Evolutionary conservation across 2,888 invertebrate species (phyloP), one percentile per base, ranked within the genome.

Genomic region (Scaptomyza caliginosa): DNA sequence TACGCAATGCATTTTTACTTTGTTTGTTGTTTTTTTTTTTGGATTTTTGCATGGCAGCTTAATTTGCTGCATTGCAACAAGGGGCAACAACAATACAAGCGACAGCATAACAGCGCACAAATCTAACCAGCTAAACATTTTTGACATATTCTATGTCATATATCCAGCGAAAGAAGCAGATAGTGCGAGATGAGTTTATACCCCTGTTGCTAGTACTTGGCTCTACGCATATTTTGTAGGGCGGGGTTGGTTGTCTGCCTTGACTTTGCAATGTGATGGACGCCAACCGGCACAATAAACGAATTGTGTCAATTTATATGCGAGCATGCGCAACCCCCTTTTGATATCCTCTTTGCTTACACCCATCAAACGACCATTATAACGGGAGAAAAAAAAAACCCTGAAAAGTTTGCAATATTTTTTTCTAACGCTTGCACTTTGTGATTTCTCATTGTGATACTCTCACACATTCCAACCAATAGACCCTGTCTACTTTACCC

Each of bases 391-490:
- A 32, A 7, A 32, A 16, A 16, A 23, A 21, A 17, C 23, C 8
- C 21, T 48, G 46, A 43, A 38, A 49, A 48, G 4, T 26, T 39
- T 55, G 59, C 36, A 64, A 50, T 80, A n/a, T 50, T 57, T 64
- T 57, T 60, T 65, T 45, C 68, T 66, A 72, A 65, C 69, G 60
- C 50, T 38, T 46, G 50, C 32, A 62, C 49, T 66, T 70, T 60
- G 74, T 77, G 86, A 84, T 86, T 86, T 81, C 84, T 80, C 84
- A 86, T 83, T 82, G 72, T 74, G 66, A 58, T 63, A 56, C 57
- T 46, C 57, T 28, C 55, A 62, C 74, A 71, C 56, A 66, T 60
- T 55, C 57, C 34, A 19, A 32, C 19, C 38, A 32, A 51, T 28
- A 24, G 49, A n/a, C 11, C 17, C 8, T 28, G 32, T 26, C 50